Conservation (phyloP, 2,888 invertebrate species). For the Merodon equestris region DNA sequence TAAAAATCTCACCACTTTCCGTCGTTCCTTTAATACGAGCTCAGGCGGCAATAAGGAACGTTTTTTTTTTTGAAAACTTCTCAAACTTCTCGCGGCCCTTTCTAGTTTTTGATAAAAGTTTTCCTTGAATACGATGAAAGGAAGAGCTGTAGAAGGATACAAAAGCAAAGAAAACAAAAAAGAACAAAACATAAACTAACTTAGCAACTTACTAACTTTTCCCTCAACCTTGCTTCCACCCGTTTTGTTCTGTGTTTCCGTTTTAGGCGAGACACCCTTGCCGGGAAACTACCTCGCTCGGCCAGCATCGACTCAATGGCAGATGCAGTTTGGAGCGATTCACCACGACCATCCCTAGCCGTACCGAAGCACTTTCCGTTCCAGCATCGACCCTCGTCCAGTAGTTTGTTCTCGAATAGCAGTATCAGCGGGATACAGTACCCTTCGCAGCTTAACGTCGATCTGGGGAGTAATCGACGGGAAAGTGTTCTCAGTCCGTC, state of each 20-base stretch:
- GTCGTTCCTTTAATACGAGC: no score
- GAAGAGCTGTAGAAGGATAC: conserved; percentile 25
- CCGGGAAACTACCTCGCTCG: conserved; percentile 82
- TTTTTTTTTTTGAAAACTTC: background rate
- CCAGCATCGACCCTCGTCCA: conserved; percentile 78
- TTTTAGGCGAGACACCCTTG: conserved; percentile 56
- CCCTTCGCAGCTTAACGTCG: conserved; percentile 77
- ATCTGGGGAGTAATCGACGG: conserved; percentile 77
- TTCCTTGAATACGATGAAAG: conserved; percentile 23
- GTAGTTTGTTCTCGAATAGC: conserved; percentile 75
- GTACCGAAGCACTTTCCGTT: conserved; percentile 75
- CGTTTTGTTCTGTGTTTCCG: no score
- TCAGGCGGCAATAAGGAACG: background rate
- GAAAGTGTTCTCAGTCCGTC: conserved; percentile 87
- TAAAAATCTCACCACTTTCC: no score
- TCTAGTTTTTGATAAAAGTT: background rate
- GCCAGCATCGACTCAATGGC: conserved; percentile 90
- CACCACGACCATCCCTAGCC: conserved; percentile 77
- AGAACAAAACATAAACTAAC: conserved; percentile 6
- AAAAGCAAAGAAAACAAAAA: conserved; percentile 12
- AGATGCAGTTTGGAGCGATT: conserved; percentile 84
- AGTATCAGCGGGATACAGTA: conserved; percentile 74
- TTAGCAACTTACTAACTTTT: conserved; percentile 37
- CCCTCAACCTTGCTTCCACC: no score
- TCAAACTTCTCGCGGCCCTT: background rate